A percentile compares a stretch with the other conserved stretches of the same genome.
Evolutionary conservation across 2,113 vertebrate genomes (phyloP).

Genomic region (Gymnobelideus leadbeateri): DNA sequence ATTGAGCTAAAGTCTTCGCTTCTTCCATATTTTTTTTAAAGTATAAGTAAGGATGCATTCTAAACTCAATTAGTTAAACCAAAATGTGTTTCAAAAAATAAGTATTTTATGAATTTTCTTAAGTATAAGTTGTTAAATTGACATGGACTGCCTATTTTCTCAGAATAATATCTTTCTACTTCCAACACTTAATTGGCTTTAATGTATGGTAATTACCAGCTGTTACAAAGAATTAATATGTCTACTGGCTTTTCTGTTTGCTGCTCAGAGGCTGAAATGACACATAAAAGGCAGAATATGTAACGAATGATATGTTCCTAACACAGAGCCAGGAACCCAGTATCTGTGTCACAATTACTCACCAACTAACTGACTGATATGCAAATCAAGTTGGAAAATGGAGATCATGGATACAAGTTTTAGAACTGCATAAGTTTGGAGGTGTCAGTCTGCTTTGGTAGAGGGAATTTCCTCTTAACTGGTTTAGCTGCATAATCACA

Average conservation of each 20-base stretch:
- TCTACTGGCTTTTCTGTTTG: constrained; percentile 69
- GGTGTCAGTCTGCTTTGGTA: too few relatives aligned
- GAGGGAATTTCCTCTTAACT: too few relatives aligned
- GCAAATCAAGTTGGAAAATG: constrained; percentile 25
- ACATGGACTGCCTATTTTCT: constrained; percentile 73
- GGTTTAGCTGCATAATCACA: too few relatives aligned
- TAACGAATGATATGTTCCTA: constrained; percentile 63
- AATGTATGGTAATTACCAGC: constrained; percentile 77
- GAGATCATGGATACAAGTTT: constrained; percentile 40
- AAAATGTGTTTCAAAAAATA: background rate
- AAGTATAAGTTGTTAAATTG: constrained; percentile 71
- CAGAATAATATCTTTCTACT: constrained; percentile 63
- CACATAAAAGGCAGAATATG: constrained; percentile 40
- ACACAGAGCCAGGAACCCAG: constrained; percentile 52
- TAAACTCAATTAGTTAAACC: constrained; percentile 46
- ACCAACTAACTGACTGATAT: constrained; percentile 36
- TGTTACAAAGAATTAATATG: constrained; percentile 72
- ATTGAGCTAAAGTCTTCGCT: background rate
- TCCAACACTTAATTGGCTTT: constrained; percentile 71
- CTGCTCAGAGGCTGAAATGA: constrained; percentile 64
- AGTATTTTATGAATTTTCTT: constrained; percentile 19
- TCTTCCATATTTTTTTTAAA: constrained; percentile 40
- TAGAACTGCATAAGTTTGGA: too few relatives aligned
- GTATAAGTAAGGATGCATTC: constrained; percentile 54
- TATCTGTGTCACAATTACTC: constrained; percentile 66